Base-by-base conservation (phyloP, 2,888 invertebrate genomes). In the Synergus gifuensis region DNA sequence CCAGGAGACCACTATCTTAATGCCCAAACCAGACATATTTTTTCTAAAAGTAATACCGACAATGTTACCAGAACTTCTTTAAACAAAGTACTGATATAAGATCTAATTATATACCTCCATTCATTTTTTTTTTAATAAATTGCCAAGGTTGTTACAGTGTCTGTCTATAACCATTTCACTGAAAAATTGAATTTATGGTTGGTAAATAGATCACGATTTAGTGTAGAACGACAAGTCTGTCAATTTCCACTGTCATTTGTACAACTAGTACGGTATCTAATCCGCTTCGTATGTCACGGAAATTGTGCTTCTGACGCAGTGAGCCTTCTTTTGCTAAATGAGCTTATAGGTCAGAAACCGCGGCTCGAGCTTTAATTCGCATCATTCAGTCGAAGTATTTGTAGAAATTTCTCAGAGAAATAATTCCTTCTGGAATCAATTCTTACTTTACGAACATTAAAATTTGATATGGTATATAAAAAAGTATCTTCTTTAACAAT, bases 1-100 rank as follows among this genome's bases (percentile, higher is more conserved):
- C 83, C 81, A 84, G 16, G 46, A 49, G 7, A 46, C 28, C 28
- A 67, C 67, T 44, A 67, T 44, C 64, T 64, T 64, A 42, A 49
- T 69, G 28, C 28, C 49, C n/a, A 49, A 64, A 16, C 46, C 16
- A 28, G 28, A 12, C 28, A 69, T 46, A 9, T 28, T 46, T 5
- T 28, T 69, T 46, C 28, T 28, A 0, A 58, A 16, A 58, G 9
- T 18, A 18, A 54, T 18, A 58, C 18, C 18, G 18, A 18, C 9
- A 18, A 18, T 58, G 2, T 18, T 3, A 58, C n/a, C n/a, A 11
- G 11, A 11, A 0, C 0, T 58, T 58, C 9, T 3, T 11, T n/a
- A 54, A n/a, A 54, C n/a, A 49, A 3, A 7, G 3, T 0, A 8
- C 7, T 58, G 4, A 11, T 18, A 9, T 58, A 58, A 58, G 11